A percentile compares a stretch with the other conserved stretches of the same genome.
Conservation (phyloP, 1,140 invertebrate genomes). For the Thalassaphorura encarpata region DNA sequence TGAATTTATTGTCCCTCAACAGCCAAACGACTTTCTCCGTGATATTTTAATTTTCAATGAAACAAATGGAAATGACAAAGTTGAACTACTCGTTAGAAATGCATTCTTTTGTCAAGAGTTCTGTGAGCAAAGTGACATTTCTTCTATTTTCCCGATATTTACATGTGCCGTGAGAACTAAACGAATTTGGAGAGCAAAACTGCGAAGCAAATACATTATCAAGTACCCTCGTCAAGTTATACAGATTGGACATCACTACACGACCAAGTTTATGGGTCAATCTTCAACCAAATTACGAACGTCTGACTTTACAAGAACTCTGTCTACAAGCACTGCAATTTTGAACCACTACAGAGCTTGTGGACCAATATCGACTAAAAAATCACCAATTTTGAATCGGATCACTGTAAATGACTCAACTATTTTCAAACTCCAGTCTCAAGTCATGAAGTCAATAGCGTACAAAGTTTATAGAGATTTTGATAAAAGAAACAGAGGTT, state of each 20-base stretch:
- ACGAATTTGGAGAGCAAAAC: conserved; percentile 17
- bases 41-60: too few species aligned
- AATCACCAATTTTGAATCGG: conserved; percentile 11
- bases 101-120: conserved; percentile 30
- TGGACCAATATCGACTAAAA: conserved; percentile 15
- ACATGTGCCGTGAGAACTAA: conserved; percentile 22
- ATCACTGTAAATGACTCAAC: not conserved
- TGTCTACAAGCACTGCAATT: not conserved
- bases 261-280: conserved; percentile 14
- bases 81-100: conserved; percentile 20
- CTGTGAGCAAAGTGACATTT: not conserved
- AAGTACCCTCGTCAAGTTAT: conserved; percentile 14
- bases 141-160: conserved; percentile 12
- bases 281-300: not conserved
- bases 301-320: not conserved
- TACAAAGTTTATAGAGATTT: not conserved
- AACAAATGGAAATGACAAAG: not conserved
- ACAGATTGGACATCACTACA: conserved; percentile 25
- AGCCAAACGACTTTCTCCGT: not conserved
- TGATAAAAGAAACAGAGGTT: too few species aligned
- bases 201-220: conserved; percentile 24
- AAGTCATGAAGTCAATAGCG: not conserved
- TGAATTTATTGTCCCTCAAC: conserved; percentile 73
- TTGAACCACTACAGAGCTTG: conserved; percentile 29
- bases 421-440: not conserved